Percentiles rank a stretch among this genome's conserved stretches.
Conservation (phyloP, 1,140 invertebrate genomes). For the Camponotus vicinus region DNA sequence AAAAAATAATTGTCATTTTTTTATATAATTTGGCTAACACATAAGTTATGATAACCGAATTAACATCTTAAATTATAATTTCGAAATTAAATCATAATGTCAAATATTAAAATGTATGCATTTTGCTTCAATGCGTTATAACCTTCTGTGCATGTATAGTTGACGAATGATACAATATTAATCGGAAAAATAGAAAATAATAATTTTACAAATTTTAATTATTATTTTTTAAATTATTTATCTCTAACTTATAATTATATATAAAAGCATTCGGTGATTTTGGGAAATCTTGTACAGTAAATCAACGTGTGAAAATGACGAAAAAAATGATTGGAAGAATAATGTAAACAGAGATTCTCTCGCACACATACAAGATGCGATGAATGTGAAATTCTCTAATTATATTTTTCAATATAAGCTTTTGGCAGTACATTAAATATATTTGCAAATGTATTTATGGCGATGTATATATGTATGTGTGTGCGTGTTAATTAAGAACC, state of each 20-base stretch:
- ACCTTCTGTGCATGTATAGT: neutral
- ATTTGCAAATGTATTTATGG: constrained; percentile 30
- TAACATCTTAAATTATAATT: neutral
- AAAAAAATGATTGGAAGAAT: neutral
- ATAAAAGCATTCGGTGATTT: neutral
- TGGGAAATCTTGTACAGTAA: neutral
- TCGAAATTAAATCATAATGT: constrained; percentile 1
- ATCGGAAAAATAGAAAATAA: neutral
- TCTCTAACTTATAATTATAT: neutral
- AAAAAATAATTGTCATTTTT: neutral
- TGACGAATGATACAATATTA: neutral
- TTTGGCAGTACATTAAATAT: constrained; percentile 58
- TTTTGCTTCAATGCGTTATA: neutral
- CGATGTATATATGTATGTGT: neutral
- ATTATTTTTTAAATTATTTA: neutral
- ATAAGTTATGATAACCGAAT: neutral
- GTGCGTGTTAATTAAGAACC: constrained; percentile 37
- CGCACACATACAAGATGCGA: neutral
- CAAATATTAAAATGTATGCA: neutral
- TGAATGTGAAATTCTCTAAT: constrained; percentile 34
- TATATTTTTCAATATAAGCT: constrained; percentile 54
- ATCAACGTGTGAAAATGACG: neutral
- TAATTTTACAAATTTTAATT: neutral
- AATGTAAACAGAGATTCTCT: neutral
- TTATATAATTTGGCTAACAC: neutral